A percentile compares a stretch with the other conserved stretches of the same genome.
phyloP scores from a whole-genome alignment of 2,797 vertebrate genomes.

The Melanitta fusca region DNA sequence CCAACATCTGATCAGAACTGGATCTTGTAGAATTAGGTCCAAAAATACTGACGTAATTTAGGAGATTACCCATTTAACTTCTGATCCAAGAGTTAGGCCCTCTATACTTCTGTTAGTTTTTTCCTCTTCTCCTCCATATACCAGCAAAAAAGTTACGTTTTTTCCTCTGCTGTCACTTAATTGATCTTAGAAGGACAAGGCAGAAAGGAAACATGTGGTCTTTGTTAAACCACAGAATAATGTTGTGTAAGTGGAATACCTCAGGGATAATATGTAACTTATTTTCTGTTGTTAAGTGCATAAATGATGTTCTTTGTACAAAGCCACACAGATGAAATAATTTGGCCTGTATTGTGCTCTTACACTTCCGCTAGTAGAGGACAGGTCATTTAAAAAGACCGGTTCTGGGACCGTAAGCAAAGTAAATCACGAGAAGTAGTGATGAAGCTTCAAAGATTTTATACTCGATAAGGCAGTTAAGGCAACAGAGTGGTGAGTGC shows the following conservation, averaged over 20 bases:
- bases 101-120: neutral
- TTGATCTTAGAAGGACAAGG: neutral
- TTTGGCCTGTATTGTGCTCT: neutral
- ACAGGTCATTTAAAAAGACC: rapidly evolving
- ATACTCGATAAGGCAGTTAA: neutral
- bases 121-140: neutral
- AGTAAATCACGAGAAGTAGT: neutral
- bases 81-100: neutral
- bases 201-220: constrained; percentile 4
- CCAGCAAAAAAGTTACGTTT: neutral
- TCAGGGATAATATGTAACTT: constrained; percentile 7
- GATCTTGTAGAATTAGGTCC: neutral
- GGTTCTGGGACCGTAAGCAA: neutral
- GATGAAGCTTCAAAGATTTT: neutral
- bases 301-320: neutral
- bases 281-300: constrained; percentile 23
- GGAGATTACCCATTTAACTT: neutral
- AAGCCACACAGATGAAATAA: neutral
- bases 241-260: constrained; percentile 35
- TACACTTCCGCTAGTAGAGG: neutral
- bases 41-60: neutral
- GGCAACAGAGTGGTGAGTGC: neutral
- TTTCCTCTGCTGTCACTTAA: neutral
- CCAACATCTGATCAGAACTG: neutral
- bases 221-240: constrained; percentile 18